Evolutionary conservation across 2,113 vertebrate species (phyloP), one percentile per base, ranked within the genome.

Genomic region (Pampusana beccarii): DNA sequence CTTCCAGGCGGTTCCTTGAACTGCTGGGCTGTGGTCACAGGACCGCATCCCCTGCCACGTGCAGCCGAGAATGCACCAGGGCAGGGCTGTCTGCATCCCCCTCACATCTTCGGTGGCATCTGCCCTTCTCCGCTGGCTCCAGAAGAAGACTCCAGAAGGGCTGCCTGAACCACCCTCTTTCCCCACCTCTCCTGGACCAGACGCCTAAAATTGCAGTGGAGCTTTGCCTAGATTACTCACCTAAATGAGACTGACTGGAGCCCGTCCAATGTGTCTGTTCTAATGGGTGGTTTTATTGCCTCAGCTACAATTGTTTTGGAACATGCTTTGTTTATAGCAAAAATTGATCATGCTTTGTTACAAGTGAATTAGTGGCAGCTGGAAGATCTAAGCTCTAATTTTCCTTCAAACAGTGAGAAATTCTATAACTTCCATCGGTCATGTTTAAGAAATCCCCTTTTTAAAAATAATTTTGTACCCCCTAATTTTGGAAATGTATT

Each of bases 331-430:
- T 97, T 97, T 96, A 94, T 54, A 92, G 85, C 26, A 86, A 75
- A 95, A 95, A 92, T 93, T 93, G 93, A 97, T 96, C 71, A 62
- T 74, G 82, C 81, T 94, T 95, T 90, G 88, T 92, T 95, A 90
- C 74, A 73, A 95, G 74, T 58, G 87, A 87, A 86, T 94, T 95
- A 85, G 89, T 80, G 78, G 80, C 89, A 96, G 78, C 80, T 97
- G 91, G 80, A 80, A 96, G 82, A 96, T 80, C 77, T 80, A 80
- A 88, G 78, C 33, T 83, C 38, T 93, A 88, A 92, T 95, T 92
- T 96, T 90, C 60, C 24, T 94, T 95, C 67, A 56, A 77, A 80
- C 17, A 34, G 34, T 31, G 34, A 86, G 51, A 93, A 88, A 67
- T 83, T 60, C 86, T 86, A 40, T 90, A 83, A 51, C 58, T 67